Conservation (phyloP, 1,140 invertebrate genomes). For the Drosophila elegans region DNA sequence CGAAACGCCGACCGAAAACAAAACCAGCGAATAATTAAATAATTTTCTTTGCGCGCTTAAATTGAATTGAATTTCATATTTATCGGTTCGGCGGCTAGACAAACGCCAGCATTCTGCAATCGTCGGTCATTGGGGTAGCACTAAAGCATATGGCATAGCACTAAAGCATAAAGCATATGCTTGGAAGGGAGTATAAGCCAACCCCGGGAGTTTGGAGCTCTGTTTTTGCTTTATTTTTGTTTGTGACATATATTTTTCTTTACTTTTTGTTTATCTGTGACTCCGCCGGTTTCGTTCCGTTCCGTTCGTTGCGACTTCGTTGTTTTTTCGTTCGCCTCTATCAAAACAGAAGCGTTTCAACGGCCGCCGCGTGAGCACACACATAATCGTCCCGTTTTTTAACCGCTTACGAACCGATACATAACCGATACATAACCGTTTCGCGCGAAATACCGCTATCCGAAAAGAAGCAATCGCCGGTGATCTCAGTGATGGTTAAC, state of each 20-base stretch:
- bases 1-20: conserved; percentile 25
- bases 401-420: conserved; percentile 3
- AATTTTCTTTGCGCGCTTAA: conserved; percentile 70
- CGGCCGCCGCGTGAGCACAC: conserved; percentile 43
- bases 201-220: conserved; percentile 13
- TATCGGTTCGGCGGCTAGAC: conserved; percentile 62
- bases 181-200: background rate
- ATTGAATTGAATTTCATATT: conserved; percentile 73
- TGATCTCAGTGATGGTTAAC: conserved; percentile 59
- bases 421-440: conserved; percentile 6
- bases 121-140: conserved; percentile 40
- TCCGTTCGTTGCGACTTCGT: conserved; percentile 12
- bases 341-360: conserved; percentile 64
- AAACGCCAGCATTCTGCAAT: conserved; percentile 68
- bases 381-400: background rate
- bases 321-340: conserved; percentile 41
- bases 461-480: conserved; percentile 16
- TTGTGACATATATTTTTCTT: background rate
- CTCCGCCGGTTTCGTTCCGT: conserved; percentile 38
- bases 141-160: background rate
- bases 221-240: background rate
- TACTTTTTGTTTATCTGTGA: conserved; percentile 34
- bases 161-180: background rate
- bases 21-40: conserved; percentile 70
- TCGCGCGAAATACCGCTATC: conserved; percentile 4